These are phyloP conservation scores for Actinemys pallida DNA, from an alignment of 2,113 vertebrate species.

Conservation along the genomic window DNA sequence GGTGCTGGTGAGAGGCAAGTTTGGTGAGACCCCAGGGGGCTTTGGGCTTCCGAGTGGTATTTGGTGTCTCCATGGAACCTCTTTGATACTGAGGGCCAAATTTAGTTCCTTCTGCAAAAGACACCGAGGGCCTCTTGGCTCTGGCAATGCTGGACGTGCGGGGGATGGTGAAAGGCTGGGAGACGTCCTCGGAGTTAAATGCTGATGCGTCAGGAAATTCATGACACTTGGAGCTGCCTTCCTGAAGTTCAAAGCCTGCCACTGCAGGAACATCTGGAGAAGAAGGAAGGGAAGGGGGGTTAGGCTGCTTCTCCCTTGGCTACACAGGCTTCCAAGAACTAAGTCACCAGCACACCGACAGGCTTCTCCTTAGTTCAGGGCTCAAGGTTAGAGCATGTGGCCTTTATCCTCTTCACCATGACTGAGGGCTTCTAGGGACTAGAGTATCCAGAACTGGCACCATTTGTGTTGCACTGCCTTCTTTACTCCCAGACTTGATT, in stretches of 20 bases:
- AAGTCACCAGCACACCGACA: background rate
- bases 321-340: background rate
- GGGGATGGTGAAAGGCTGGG: conserved; percentile 89
- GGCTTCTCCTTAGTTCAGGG: background rate
- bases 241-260: conserved; percentile 82
- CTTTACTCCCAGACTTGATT: background rate
- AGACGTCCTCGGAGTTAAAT: conserved; percentile 86
- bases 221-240: conserved; percentile 73
- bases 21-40: conserved; percentile 78
- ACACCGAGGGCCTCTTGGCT: conserved; percentile 93
- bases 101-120: conserved; percentile 95
- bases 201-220: conserved; percentile 81
- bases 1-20: conserved; percentile 69
- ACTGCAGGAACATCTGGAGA: conserved; percentile 57
- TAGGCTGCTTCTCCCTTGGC: background rate
- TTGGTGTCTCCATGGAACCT: conserved; percentile 80
- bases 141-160: conserved; percentile 96
- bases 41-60: conserved; percentile 83
- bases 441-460: background rate
- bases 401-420: background rate
- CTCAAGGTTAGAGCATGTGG: background rate
- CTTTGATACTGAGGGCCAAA: conserved; percentile 83
- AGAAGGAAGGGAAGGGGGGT: background rate
- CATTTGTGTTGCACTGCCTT: background rate
- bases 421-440: background rate